phyloP scores from a whole-genome alignment of 1,140 invertebrate species.

The Asbolus verrucosus region DNA sequence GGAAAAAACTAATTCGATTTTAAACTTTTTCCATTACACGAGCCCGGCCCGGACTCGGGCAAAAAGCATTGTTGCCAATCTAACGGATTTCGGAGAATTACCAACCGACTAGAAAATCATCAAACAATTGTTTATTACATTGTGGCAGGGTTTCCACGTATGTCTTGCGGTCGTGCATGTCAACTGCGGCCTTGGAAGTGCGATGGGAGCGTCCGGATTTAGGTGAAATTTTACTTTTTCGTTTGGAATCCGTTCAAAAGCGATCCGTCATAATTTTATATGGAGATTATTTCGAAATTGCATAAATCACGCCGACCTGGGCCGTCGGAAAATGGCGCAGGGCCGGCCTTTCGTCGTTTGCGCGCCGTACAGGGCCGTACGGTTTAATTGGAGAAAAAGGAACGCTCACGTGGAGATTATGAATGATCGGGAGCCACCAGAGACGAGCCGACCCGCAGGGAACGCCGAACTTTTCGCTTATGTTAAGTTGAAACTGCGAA shows the following conservation, averaged over 20 bases:
- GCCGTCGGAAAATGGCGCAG: no score
- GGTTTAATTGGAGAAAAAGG: not conserved
- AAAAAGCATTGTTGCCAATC: not conserved
- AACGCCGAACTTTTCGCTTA: not conserved
- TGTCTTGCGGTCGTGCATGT: slow-evolving; percentile 2
- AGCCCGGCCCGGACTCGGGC: not conserved
- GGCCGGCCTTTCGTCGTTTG: no score
- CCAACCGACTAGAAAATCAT: slow-evolving; percentile 19
- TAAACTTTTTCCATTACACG: slow-evolving; percentile 41
- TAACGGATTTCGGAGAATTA: not conserved
- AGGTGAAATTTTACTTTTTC: slow-evolving; percentile 36
- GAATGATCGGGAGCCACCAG: not conserved
- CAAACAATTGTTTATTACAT: not conserved
- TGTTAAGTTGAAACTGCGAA: not conserved
- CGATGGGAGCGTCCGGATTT: slow-evolving; percentile 3
- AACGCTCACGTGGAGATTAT: not conserved
- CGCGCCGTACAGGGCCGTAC: not conserved
- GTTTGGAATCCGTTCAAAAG: slow-evolving; percentile 9
- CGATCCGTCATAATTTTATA: not conserved
- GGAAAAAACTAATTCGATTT: slow-evolving; percentile 38
- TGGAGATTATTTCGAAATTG: not conserved
- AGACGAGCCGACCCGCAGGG: not conserved
- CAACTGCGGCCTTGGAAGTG: slow-evolving; percentile 9
- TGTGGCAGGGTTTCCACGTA: not conserved
- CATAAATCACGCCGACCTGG: not conserved